Evolutionary conservation across 1,140 invertebrate species (phyloP).

Genomic region (Rhopalosiphum padi): DNA sequence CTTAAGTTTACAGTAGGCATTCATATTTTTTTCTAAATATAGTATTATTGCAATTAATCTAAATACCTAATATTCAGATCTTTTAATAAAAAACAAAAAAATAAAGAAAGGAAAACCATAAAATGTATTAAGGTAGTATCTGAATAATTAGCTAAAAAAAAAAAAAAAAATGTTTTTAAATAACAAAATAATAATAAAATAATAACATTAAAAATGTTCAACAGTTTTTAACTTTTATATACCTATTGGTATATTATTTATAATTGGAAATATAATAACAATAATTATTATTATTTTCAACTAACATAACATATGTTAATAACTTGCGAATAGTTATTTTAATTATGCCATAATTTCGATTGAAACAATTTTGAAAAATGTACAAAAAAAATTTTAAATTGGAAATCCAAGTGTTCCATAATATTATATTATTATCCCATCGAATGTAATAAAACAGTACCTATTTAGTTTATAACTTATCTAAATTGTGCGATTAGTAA

Average conservation of each 20-base stretch:
- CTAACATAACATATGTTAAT: neutral
- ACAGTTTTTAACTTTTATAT: neutral
- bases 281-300: neutral
- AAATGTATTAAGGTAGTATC: neutral
- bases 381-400: neutral
- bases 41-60: neutral
- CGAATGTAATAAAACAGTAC: neutral
- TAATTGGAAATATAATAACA: constrained; percentile 12
- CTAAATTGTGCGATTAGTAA: constrained; percentile 5
- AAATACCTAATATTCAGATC: neutral
- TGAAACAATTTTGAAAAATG: neutral
- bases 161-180: neutral
- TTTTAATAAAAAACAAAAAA: neutral
- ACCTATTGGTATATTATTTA: neutral
- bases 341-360: neutral
- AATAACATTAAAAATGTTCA: neutral
- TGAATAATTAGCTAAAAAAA: neutral
- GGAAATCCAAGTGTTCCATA: neutral
- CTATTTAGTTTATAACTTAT: neutral
- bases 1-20: neutral
- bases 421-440: neutral
- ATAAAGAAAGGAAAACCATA: neutral
- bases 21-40: neutral
- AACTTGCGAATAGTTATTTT: constrained; percentile 8
- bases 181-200: neutral